Evolutionary conservation across 2,797 vertebrate genomes (phyloP).

Genomic region (Falco novaeseelandiae): DNA sequence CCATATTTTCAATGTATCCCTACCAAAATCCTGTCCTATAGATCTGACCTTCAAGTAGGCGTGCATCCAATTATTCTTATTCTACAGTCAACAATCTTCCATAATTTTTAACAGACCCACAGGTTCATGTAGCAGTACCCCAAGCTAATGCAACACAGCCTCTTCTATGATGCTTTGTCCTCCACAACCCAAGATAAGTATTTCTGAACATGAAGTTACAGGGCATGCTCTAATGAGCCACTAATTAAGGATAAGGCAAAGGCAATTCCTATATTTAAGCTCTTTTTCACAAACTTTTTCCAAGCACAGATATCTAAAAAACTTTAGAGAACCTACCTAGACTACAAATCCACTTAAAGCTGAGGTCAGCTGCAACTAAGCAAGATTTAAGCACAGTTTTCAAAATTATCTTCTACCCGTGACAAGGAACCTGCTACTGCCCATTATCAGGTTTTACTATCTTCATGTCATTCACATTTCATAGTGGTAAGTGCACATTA

Average conservation of each 20-base stretch:
- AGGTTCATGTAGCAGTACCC: not conserved
- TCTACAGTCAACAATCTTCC: not conserved
- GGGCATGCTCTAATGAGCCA: not conserved
- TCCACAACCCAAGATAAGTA: fast-evolving
- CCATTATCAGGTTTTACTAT: not conserved
- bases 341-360: not conserved
- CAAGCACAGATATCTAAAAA: not conserved
- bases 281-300: not conserved
- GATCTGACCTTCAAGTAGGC: not conserved
- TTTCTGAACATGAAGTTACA: not conserved
- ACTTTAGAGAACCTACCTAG: not conserved
- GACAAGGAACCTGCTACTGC: not conserved
- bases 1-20: not conserved
- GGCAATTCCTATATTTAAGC: not conserved
- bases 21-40: not conserved
- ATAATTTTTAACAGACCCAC: not conserved
- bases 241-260: not conserved
- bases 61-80: not conserved
- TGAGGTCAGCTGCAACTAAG: not conserved
- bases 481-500: fast-evolving
- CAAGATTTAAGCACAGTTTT: not conserved
- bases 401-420: not conserved
- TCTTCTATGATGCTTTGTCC: not conserved
- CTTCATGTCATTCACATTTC: not conserved
- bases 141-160: fast-evolving